Conservation (phyloP, 2,888 invertebrate genomes). For the Agrochola lychnidis region DNA sequence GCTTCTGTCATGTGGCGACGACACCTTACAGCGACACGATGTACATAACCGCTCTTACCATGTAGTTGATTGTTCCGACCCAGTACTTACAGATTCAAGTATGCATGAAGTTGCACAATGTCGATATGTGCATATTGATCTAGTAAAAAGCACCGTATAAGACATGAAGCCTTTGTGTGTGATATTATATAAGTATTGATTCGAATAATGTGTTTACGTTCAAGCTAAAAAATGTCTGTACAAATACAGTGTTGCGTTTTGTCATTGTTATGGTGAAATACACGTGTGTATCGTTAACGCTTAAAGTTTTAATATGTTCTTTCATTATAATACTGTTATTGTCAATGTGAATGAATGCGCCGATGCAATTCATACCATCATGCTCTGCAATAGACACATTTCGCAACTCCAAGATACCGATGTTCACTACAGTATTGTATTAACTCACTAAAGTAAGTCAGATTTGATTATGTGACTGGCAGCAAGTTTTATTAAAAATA, state of each 20-base stretch:
- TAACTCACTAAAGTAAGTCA: constrained; percentile 60
- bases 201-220: constrained; percentile 65
- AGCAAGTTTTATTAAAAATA: constrained; percentile 32
- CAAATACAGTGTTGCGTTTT: constrained; percentile 66
- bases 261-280: constrained; percentile 72
- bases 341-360: constrained; percentile 76
- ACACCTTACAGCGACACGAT: constrained; percentile 81
- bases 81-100: constrained; percentile 77
- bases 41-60: constrained; percentile 86
- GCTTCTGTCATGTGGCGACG: constrained; percentile 84
- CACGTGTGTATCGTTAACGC: constrained; percentile 75
- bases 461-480: constrained; percentile 52
- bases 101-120: constrained; percentile 87
- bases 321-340: constrained; percentile 65
- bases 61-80: constrained; percentile 84
- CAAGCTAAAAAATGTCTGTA: constrained; percentile 68
- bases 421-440: constrained; percentile 55
- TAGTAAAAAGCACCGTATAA: constrained; percentile 82
- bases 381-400: constrained; percentile 63
- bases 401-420: constrained; percentile 57
- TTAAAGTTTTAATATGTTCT: constrained; percentile 71
- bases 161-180: constrained; percentile 81
- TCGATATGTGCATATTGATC: constrained; percentile 83
- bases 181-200: constrained; percentile 71
- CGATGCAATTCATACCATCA: constrained; percentile 67